Conservation (phyloP, 2,888 invertebrate species). For the Lasioglossum oenotherae region DNA sequence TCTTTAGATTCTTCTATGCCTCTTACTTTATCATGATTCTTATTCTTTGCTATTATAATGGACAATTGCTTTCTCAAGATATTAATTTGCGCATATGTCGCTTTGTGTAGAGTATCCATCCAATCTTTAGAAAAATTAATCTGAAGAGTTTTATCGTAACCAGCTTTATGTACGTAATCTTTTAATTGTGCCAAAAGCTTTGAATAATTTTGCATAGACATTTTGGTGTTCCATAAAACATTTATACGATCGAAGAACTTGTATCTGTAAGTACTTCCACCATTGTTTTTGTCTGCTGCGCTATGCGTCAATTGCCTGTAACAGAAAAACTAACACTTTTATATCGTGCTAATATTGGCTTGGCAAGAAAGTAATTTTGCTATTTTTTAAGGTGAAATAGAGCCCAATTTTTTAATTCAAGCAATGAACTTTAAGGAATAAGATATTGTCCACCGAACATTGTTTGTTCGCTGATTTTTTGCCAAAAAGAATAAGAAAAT, state of each 20-base stretch:
- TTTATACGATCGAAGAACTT: slow-evolving; percentile 69
- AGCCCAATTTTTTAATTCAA: no score
- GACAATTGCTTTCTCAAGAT: slow-evolving; percentile 70
- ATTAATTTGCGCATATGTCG: slow-evolving; percentile 80
- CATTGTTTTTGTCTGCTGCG: slow-evolving; percentile 67
- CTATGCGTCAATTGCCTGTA: slow-evolving; percentile 74
- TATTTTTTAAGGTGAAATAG: no score
- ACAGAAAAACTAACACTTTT: slow-evolving; percentile 28
- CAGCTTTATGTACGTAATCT: slow-evolving; percentile 84
- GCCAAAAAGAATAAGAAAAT: no score
- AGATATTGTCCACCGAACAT: no score
- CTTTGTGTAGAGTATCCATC: slow-evolving; percentile 85
- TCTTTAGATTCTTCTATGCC: slow-evolving; percentile 50
- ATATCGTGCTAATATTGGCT: neutral
- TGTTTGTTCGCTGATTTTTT: no score
- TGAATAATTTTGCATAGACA: slow-evolving; percentile 84
- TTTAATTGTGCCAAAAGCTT: slow-evolving; percentile 85
- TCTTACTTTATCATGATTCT: slow-evolving; percentile 15
- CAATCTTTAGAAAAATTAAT: slow-evolving; percentile 85
- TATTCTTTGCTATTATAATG: slow-evolving; percentile 1
- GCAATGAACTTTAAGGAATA: no score
- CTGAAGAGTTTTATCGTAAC: slow-evolving; percentile 84
- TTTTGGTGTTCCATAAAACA: slow-evolving; percentile 73
- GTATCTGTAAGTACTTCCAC: slow-evolving; percentile 59
- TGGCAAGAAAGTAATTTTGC: no score